phyloP scores from a whole-genome alignment of 2,797 vertebrate genomes.

The Melopsittacus undulatus region DNA sequence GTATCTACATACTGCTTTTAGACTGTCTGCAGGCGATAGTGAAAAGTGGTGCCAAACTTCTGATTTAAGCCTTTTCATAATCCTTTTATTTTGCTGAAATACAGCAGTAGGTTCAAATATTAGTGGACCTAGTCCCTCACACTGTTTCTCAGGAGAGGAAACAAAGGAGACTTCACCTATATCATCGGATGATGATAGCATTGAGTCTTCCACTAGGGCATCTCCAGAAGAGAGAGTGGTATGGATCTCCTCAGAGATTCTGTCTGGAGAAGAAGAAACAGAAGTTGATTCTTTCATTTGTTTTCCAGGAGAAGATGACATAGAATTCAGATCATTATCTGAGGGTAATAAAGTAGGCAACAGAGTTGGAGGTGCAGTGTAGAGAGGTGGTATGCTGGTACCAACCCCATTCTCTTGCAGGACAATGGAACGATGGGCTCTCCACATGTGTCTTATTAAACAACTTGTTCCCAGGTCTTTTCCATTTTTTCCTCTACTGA shows the following conservation, averaged over 20 bases:
- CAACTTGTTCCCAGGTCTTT: slow-evolving; percentile 97
- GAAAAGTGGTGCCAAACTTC: slow-evolving; percentile 99
- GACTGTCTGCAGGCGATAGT: slow-evolving; percentile 89
- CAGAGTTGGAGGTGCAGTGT: slow-evolving; percentile 86
- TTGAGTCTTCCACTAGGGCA: slow-evolving; percentile 72
- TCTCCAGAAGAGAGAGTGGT: slow-evolving; percentile 77
- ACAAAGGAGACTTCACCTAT: slow-evolving; percentile 78
- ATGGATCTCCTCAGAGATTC: slow-evolving; percentile 82
- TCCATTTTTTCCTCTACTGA: slow-evolving; percentile 96
- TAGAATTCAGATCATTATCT: slow-evolving; percentile 78
- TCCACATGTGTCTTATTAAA: slow-evolving; percentile 97
- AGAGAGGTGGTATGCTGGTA: slow-evolving; percentile 88
- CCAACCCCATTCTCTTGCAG: slow-evolving; percentile 93
- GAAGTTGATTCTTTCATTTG: slow-evolving; percentile 80
- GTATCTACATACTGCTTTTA: slow-evolving; percentile 94
- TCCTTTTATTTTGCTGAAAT: slow-evolving; percentile 95
- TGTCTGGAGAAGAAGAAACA: slow-evolving; percentile 80
- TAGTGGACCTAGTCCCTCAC: slow-evolving; percentile 70
- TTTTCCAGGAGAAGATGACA: slow-evolving; percentile 85
- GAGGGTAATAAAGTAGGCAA: slow-evolving; percentile 83
- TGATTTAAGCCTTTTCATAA: slow-evolving; percentile 93
- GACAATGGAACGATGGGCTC: slow-evolving; percentile 94
- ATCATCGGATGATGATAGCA: slow-evolving; percentile 79
- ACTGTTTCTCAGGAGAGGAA: slow-evolving; percentile 83
- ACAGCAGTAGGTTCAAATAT: slow-evolving; percentile 76